Evolutionary conservation across 2,797 vertebrate genomes (phyloP), one percentile per base, ranked within the genome.

Genomic region (Halcyon chelicuti): DNA sequence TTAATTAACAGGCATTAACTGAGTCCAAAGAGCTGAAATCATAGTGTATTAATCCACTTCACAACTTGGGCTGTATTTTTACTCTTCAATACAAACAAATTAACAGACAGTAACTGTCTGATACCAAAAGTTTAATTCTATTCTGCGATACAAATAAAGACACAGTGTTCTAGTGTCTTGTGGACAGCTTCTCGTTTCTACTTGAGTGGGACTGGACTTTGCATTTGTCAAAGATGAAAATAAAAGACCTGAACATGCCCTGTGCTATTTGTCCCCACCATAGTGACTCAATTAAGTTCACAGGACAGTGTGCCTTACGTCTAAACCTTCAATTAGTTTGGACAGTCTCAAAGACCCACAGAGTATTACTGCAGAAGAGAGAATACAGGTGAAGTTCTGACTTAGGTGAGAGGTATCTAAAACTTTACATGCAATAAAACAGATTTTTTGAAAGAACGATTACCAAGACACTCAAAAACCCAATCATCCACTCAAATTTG

Each of bases 1-100:
- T 95, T 94, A 89, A 95, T 96, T 96, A 96, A 67, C 14, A 3
- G 51, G 20, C 92, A 86, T 93, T 96, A 94, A 90, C 93, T 12
- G 60, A 88, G 72, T 85, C 76, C 75, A 77, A 73, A 96, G 77
- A 93, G 92, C 77, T 61, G 75, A 80, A 92, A 94, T 65, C 7
- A 8, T 78, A 20, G 75, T 39, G 46, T 71, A 88, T 96, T 95
- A 89, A 96, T 90, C 92, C 92, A 94, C 86, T 94, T 94, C 87
- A 62, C 90, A 68, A 51, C 60, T 57, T 66, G 71, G 82, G 63
- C 66, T 76, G 46, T n/a, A 74, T 91, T 92, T 93, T 86, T 20
- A 60, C 60, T 68, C 35, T 46, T 86, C 77, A 77, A 4, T 83
- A 79, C 62, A 89, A 93, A 93, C 67, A 77, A 91, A 93, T 95